Evolutionary conservation across 2,113 vertebrate genomes (phyloP), one percentile per base, ranked within the genome.

Genomic region (Colius striatus): DNA sequence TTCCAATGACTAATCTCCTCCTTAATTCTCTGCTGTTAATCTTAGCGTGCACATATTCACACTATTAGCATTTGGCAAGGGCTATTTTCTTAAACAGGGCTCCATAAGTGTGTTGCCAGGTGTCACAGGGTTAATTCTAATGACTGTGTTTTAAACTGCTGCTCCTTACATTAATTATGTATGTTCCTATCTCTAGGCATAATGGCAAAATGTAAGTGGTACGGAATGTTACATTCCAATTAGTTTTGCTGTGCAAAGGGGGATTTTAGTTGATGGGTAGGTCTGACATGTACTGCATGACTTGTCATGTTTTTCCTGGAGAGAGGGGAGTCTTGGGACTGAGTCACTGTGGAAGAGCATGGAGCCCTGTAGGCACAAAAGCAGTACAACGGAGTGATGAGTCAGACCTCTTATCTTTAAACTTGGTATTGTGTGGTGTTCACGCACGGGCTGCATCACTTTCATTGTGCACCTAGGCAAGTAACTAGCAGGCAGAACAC

Each of bases 301-400:
- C 91, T 95, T 93, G 94, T 93, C 89, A 88, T 96, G 94, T 79
- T 92, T 96, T 95, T 96, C 95, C 73, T 92, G 90, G 89, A 91
- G 91, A 94, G 87, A 78, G 81, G 67, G 84, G 80, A 94, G 87
- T 74, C 92, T 94, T 92, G 84, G 81, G 76, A 80, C 92, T 96
- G 95, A 96, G 94, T 96, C 96, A 96, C 92, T 45, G 17, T 67
- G 89, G 88, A 92, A 93, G 94, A 97, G 82, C 87, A 79, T 92
- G 89, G 70, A 95, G 93, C 89, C 90, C 93, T 0, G 75, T 8
- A 91, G 94, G 90, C 92, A 96, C 89, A 67, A 83, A 95, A 57
- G 41, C 58, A 65, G 68, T 94, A 78, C 76, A 84, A 51, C 86
- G 84, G 57, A 96, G 45, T 57, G 84, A 95, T 97, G 96, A 97